These are phyloP conservation scores for Drosophila tanythrix DNA, from an alignment of 2,888 invertebrate species.

Conservation along the genomic window DNA sequence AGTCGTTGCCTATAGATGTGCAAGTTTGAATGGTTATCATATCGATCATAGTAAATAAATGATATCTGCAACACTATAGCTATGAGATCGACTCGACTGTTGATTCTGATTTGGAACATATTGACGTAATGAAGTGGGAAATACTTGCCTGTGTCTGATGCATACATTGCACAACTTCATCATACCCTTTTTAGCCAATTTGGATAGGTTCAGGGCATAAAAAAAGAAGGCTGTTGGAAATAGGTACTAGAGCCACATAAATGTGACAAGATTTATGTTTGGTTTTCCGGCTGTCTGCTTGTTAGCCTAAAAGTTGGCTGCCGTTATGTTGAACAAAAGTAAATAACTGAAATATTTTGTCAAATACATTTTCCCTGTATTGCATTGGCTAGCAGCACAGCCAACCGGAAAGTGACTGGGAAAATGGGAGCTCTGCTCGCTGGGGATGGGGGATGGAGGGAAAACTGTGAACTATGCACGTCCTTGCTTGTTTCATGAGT, in stretches of 20 bases:
- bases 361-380: constrained; percentile 61
- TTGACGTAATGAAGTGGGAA: neutral
- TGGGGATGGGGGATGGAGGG: neutral
- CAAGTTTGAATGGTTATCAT: neutral
- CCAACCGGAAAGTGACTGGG: constrained; percentile 12
- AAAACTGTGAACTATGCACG: constrained; percentile 40
- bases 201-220: neutral
- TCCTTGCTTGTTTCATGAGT: constrained; percentile 53
- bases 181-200: neutral
- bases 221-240: constrained; percentile 6
- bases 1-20: neutral
- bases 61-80: neutral
- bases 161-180: neutral
- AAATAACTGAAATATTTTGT: constrained; percentile 76
- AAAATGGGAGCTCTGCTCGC: neutral
- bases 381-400: constrained; percentile 27
- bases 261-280: constrained; percentile 78
- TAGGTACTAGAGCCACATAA: constrained; percentile 65
- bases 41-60: neutral
- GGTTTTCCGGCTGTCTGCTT: constrained; percentile 73
- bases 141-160: neutral
- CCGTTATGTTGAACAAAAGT: constrained; percentile 56
- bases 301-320: constrained; percentile 73
- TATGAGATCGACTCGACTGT: neutral
- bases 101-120: neutral